phyloP scores from a whole-genome alignment of 2,113 vertebrate genomes.

The Gallinago undulata region DNA sequence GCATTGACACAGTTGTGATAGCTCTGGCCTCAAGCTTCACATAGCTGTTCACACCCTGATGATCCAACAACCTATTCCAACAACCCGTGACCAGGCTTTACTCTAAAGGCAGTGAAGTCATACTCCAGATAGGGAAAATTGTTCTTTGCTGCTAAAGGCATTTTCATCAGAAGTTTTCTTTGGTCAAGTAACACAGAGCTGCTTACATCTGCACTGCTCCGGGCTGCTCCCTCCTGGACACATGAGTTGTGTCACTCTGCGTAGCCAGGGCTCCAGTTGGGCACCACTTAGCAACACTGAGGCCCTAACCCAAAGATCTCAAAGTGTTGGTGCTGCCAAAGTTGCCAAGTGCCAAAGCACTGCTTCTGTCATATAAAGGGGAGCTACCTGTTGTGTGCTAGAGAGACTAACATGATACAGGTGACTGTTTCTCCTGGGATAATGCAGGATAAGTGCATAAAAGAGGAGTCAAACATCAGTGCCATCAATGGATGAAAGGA shows the following conservation, averaged over 20 bases:
- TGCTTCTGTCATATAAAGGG: background rate
- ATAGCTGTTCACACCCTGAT: background rate
- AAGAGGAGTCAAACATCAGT: background rate
- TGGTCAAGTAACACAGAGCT: background rate
- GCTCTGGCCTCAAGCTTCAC: background rate
- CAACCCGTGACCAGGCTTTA: background rate
- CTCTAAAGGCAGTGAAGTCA: background rate
- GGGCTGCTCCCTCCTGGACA: background rate
- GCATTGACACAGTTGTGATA: background rate
- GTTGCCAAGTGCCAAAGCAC: background rate
- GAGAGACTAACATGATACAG: background rate
- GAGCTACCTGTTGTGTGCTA: accelerated
- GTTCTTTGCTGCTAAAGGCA: background rate
- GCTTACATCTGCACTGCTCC: accelerated
- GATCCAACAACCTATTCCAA: background rate
- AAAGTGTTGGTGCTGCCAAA: background rate
- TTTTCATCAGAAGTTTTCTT: background rate
- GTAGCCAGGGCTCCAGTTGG: background rate
- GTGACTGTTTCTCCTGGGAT: background rate
- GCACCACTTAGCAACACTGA: background rate
- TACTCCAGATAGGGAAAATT: background rate
- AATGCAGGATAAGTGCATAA: background rate
- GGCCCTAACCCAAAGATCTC: background rate
- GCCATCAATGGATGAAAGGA: background rate
- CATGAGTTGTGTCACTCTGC: too few relatives aligned